A percentile compares a stretch with the other conserved stretches of the same genome.
phyloP scores from a whole-genome alignment of 1,140 invertebrate species.

The Caenorhabditis tropicalis region DNA sequence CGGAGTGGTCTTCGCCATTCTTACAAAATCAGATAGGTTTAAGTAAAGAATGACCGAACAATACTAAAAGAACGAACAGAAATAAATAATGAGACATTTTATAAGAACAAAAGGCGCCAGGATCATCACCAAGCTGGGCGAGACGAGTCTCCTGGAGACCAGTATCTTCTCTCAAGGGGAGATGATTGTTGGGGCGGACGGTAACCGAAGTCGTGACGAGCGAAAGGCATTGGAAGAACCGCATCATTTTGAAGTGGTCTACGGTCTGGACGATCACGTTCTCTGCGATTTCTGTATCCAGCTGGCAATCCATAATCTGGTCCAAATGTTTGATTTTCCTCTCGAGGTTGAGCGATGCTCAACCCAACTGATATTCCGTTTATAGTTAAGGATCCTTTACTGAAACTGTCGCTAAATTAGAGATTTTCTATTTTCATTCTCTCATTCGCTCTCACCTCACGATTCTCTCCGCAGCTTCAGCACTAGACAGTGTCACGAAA shows the following conservation, averaged over 20 bases:
- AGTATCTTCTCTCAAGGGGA: slow-evolving; percentile 3
- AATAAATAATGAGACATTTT: no score
- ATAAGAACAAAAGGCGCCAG: no score
- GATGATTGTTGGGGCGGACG: not conserved
- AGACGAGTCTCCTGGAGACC: not conserved
- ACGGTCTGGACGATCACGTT: not conserved
- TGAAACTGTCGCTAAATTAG: not conserved
- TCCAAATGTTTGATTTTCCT: slow-evolving; percentile 1
- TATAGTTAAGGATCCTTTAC: slow-evolving; percentile 12
- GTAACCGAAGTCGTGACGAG: not conserved
- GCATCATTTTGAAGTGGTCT: not conserved
- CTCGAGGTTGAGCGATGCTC: slow-evolving; percentile 7
- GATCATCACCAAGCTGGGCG: not conserved
- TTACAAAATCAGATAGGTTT: not conserved
- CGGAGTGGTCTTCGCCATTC: not conserved
- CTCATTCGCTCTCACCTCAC: not conserved
- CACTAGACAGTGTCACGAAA: slow-evolving; percentile 49
- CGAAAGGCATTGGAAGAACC: not conserved
- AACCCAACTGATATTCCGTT: slow-evolving; percentile 23
- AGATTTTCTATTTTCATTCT: no score
- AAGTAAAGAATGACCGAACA: not conserved
- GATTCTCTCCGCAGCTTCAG: slow-evolving; percentile 49
- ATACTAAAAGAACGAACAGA: slow-evolving; percentile 18
- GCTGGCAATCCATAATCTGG: slow-evolving; percentile 23
- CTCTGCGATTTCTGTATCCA: not conserved